Evolutionary conservation across 2,113 vertebrate genomes (phyloP), one percentile per base, ranked within the genome.

Genomic region (Hipposideros armiger): DNA sequence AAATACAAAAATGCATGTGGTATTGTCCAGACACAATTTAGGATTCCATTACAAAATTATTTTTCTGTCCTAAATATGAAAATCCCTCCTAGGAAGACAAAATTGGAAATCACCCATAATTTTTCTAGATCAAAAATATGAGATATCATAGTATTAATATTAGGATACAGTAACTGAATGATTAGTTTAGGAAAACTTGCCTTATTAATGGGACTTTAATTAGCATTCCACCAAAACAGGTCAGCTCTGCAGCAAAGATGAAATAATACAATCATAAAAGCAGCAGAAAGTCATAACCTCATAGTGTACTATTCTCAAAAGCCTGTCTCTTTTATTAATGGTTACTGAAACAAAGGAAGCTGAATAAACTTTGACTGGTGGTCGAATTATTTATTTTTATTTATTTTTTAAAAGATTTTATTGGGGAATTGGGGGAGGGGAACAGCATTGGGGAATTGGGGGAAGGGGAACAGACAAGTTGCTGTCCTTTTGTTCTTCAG

Each of bases 81-180:
- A 81, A 60, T 90, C 4, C 6, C 15, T 81, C 42, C 40, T 58
- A 73, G 36, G 22, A 67, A 80, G 19, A 80, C 32, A 85, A 90
- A 94, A 74, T 4, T 70, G 22, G 50, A 90, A 86, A 60, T 50
- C 16, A 81, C 1, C 26, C 11, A 80, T 24, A 58, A 58, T 50
- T 90, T 85, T 90, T 56, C 72, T 67, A 80, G 47, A 89, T 78
- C 62, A 72, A 56, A 92, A 84, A 40, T 45, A 81, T 69, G 19
- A 87, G 28, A 58, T 52, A 69, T 28, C 45, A 52, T 26, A 70
- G 40, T 77, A 83, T 58, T 84, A 60, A 62, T 77, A 69, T 22
- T 52, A 81, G 16, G 6, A 19, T 60, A 90, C 90, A 26, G 5
- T 40, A 87, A n/a, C 26, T 76, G n/a, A 87, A 80, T 32, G 8